Evolutionary conservation across 2,797 vertebrate species (phyloP).

Genomic region (Ctenosaura bakeri): DNA sequence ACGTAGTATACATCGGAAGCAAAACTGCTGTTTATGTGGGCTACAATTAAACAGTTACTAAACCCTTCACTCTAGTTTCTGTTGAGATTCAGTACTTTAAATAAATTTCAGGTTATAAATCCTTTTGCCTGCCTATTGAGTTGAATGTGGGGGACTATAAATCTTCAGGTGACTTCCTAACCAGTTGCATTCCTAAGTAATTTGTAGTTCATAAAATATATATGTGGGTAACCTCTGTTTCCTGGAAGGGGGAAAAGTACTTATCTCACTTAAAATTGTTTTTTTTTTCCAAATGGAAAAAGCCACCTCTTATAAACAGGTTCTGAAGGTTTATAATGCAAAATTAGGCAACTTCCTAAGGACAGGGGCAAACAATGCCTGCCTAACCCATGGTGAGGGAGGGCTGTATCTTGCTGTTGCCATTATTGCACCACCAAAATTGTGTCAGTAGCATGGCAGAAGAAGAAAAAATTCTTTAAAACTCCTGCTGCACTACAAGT

Average conservation of each 20-base stretch:
- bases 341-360: too few species aligned
- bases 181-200: conserved; percentile 32
- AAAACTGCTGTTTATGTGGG: conserved; percentile 11
- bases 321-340: too few species aligned
- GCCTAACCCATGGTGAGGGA: too few species aligned
- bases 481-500: too few species aligned
- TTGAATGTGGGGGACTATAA: conserved; percentile 25
- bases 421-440: too few species aligned
- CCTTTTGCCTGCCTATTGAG: conserved; percentile 21
- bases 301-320: too few species aligned
- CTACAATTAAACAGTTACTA: conserved; percentile 10
- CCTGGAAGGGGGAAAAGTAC: neutral
- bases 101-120: conserved; percentile 40
- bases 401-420: too few species aligned
- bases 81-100: neutral
- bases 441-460: too few species aligned
- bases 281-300: neutral
- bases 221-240: neutral
- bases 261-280: neutral
- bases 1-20: neutral
- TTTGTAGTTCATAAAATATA: conserved; percentile 2
- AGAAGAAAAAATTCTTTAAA: too few species aligned
- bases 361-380: too few species aligned
- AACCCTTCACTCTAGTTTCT: conserved; percentile 17
- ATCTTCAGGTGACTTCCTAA: conserved; percentile 43